phyloP scores from a whole-genome alignment of 2,888 invertebrate genomes.

The Cinara cedri region DNA sequence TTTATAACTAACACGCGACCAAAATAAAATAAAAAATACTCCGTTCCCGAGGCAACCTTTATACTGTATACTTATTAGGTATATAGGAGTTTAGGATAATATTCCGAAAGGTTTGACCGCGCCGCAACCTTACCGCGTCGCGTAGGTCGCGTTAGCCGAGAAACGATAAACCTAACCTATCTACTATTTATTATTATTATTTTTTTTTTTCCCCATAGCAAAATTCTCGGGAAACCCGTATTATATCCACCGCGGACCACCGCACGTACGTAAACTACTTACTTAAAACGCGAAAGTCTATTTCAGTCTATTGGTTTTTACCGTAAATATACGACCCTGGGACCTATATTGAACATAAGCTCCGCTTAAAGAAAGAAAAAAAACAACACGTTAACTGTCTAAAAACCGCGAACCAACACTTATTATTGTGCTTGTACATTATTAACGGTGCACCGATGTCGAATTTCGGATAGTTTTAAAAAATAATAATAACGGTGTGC shows the following conservation, averaged over 20 bases:
- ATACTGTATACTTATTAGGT: too few species aligned
- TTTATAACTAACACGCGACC: neutral
- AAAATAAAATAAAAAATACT: neutral
- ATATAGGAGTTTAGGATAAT: constrained; percentile 15
- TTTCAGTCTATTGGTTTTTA: too few species aligned
- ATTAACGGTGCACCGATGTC: constrained; percentile 18
- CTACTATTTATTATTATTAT: too few species aligned
- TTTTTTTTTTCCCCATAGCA: constrained; percentile 6
- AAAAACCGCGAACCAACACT: too few species aligned
- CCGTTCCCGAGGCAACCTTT: constrained; percentile 31
- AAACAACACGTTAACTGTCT: constrained; percentile 29
- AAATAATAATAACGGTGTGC: neutral
- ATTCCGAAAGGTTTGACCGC: constrained; percentile 15
- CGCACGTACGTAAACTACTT: constrained; percentile 8
- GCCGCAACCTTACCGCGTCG: too few species aligned
- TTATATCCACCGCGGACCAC: constrained; percentile 2
- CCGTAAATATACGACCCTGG: too few species aligned
- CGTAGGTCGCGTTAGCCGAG: too few species aligned
- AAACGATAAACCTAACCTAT: too few species aligned
- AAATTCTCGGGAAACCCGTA: constrained; percentile 9
- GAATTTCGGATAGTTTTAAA: neutral
- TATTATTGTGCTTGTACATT: constrained; percentile 10
- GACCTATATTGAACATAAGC: constrained; percentile 37
- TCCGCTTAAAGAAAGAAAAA: constrained; percentile 23
- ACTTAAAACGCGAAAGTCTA: constrained; percentile 23